Evolutionary conservation across 2,888 invertebrate genomes (phyloP).

Genomic region (Caenorhabditis sp.): DNA sequence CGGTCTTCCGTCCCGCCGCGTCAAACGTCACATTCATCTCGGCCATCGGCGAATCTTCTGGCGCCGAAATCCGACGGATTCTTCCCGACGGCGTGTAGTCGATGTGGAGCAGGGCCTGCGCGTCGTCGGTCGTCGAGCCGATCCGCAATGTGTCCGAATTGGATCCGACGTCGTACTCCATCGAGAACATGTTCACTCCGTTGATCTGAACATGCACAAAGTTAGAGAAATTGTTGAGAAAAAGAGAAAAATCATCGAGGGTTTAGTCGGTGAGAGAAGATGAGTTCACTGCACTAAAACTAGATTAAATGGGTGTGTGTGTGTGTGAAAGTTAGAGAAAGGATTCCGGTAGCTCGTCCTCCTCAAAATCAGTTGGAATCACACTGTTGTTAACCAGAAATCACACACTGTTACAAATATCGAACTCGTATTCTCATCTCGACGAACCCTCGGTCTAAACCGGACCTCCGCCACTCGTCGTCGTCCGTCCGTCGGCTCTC

Average conservation of each 20-base stretch:
- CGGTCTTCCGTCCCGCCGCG: slow-evolving; percentile 40
- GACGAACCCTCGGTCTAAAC: slow-evolving; percentile 79
- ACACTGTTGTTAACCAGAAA: background rate
- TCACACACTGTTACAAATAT: slow-evolving; percentile 8
- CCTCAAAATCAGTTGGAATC: background rate
- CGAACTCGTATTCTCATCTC: slow-evolving; percentile 22
- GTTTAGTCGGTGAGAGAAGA: slow-evolving; percentile 27
- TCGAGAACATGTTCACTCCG: slow-evolving; percentile 63
- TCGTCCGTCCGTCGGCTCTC: slow-evolving; percentile 79
- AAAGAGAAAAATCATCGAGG: background rate
- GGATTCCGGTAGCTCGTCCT: too few species aligned
- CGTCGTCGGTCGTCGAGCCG: slow-evolving; percentile 49
- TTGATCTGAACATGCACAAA: slow-evolving; percentile 58
- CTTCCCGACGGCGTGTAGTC: slow-evolving; percentile 56
- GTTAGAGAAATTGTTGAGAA: too few species aligned
- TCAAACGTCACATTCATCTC: slow-evolving; percentile 53
- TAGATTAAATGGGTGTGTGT: slow-evolving; percentile 11
- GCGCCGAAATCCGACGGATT: slow-evolving; percentile 24
- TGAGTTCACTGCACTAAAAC: slow-evolving; percentile 19
- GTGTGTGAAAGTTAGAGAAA: background rate
- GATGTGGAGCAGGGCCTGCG: slow-evolving; percentile 48
- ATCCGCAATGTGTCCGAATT: slow-evolving; percentile 43
- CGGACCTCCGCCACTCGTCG: slow-evolving; percentile 71
- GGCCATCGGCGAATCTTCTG: slow-evolving; percentile 40
- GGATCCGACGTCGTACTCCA: slow-evolving; percentile 46